Conservation (phyloP, 1,140 invertebrate genomes). For the Cotesia vestalis region DNA sequence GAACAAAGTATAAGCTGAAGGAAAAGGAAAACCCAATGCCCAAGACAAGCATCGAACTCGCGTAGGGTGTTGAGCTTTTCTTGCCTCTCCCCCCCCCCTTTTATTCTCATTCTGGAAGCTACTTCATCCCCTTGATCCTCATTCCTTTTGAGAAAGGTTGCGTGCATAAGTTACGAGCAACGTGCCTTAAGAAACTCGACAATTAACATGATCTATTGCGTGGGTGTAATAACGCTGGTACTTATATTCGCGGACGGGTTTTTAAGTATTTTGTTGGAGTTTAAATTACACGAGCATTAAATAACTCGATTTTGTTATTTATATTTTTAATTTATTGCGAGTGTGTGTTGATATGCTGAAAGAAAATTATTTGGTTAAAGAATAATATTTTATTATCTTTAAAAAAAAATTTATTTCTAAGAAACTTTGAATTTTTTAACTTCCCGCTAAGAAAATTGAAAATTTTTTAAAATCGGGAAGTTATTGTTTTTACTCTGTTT, state of each 20-base stretch:
- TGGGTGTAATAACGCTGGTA: constrained; percentile 54
- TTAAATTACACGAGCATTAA: constrained; percentile 1
- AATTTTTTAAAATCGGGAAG: no score
- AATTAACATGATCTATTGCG: constrained; percentile 60
- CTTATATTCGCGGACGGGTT: constrained; percentile 38
- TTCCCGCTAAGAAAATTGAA: no score
- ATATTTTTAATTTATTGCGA: no score
- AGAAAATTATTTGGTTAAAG: no score
- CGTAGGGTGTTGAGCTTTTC: not conserved
- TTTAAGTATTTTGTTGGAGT: constrained; percentile 13
- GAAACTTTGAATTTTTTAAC: no score
- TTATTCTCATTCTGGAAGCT: not conserved
- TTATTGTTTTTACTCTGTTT: no score
- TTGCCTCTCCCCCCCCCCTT: not conserved
- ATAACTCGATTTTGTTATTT: not conserved
- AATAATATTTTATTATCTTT: no score
- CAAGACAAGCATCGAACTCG: not conserved
- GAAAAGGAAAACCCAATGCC: no score
- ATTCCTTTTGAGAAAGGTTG: not conserved
- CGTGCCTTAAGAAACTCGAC: constrained; percentile 52
- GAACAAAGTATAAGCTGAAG: no score
- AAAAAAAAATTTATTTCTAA: no score
- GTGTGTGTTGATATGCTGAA: no score
- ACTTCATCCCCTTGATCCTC: not conserved
- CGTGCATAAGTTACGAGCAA: constrained; percentile 54